These are phyloP conservation scores for Diplosoma virens DNA, from an alignment of 23 tunicate species.

Conservation along the genomic window DNA sequence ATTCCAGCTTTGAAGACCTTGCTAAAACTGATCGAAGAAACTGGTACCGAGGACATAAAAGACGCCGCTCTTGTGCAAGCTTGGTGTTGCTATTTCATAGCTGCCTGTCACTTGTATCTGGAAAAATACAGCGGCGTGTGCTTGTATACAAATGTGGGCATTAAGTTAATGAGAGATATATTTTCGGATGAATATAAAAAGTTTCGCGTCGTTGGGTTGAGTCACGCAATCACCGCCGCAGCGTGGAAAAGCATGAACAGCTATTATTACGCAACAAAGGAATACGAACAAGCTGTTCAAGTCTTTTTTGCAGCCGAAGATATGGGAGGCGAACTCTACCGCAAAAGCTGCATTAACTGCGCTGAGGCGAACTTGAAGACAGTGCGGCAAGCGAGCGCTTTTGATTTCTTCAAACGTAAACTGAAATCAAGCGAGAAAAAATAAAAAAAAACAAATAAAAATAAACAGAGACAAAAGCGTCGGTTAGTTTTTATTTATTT, in stretches of 20 bases:
- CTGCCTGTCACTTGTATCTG: background rate
- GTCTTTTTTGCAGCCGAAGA: conserved; percentile 2
- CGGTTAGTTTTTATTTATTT: no score
- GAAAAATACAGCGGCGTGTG: conserved; percentile 3
- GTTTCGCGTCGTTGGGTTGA: background rate
- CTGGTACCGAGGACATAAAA: background rate
- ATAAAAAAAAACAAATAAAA: background rate
- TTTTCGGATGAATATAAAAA: background rate
- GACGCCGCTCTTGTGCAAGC: background rate
- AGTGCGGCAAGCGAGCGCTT: background rate
- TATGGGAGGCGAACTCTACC: background rate
- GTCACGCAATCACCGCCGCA: conserved; percentile 14
- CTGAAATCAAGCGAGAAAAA: background rate
- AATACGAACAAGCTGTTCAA: conserved; percentile 2
- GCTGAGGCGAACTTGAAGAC: background rate
- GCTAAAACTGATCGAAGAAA: background rate
- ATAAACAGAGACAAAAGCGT: background rate
- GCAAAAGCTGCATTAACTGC: conserved; percentile 8
- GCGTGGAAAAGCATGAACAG: conserved; percentile 15
- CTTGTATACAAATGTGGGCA: background rate
- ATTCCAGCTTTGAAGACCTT: background rate
- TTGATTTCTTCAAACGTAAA: background rate
- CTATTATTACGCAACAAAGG: background rate
- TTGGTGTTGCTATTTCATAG: conserved; percentile 10
- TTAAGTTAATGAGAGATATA: background rate